Base-by-base conservation (phyloP, 30 jellyfish, hydroid and myxozoan genomes). In the Turritopsis dohrnii region DNA sequence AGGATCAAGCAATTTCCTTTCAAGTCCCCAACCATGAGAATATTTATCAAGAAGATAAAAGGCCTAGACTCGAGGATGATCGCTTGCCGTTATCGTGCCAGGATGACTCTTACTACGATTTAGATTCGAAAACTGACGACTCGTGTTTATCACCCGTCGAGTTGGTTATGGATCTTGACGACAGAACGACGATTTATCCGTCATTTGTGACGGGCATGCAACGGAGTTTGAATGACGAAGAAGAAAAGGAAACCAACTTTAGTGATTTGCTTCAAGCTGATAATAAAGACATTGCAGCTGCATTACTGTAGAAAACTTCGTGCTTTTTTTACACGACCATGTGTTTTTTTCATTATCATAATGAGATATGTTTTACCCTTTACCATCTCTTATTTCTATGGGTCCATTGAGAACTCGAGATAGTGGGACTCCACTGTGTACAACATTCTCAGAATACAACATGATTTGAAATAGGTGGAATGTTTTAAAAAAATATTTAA, bases 171-270 rank as follows among this genome's bases (percentile, higher is more conserved):
- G 30, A 69, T 69, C 77, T 69, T 41, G 60, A 41, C 77, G 30
- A 69, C 77, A 69, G 77, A 69, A 27, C 77, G 30, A 69, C 77
- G 31, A 69, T 69, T 7, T 69, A n/a, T 1, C 77, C 77, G 77
- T 69, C 77, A 16, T 69, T 69, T 69, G 77, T 27, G 28, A 27
- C 77, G 16, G 30, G 77, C 22, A n/a, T 69, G 28, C 77, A 69
- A 69, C 23, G 19, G 8, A 41, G 60, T 41, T 41, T 41, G 60
- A 41, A 41, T 41, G 13, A 41, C 60, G 77, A 69, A 69, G 77
- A 69, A 0, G 22, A 69, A 23, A 69, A 69, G 22, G 77, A 69
- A 19, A 69, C 77, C 9, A 23, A 21, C 30, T 69, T 7, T 19
- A 69, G 77, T 27, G 77, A 69, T 69, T 69, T 69, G 22, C 28